Evolutionary conservation across 2,113 vertebrate species (phyloP), one percentile per base, ranked within the genome.

Genomic region (Pycnonotus jocosus): DNA sequence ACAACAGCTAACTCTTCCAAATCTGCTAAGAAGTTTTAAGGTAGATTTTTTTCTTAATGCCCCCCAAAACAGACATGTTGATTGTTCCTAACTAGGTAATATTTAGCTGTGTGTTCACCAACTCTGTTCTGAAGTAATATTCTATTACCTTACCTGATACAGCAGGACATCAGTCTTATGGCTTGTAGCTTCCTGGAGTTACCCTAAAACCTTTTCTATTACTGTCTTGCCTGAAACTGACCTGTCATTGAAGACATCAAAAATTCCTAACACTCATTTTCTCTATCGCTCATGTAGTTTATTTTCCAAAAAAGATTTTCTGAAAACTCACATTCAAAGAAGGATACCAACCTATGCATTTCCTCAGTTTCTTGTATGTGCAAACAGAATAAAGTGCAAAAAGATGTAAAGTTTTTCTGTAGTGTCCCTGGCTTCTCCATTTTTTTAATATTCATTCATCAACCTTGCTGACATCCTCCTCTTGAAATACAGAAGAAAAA

Each of bases 51-150:
- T 1, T 66, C 25, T 62, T 64, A 22, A 73, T 9, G n/a, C n/a
- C 1, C 1, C 1, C 3, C 24, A 58, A 47, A 18, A 4, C 10
- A 47, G 21, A 58, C 2, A 20, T 31, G 6, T 22, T 28, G 18
- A 37, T 17, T 51, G 20, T 30, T 92, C 30, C 45, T 72, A 77
- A 69, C 10, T 47, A 42, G 14, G 40, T 22, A 33, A 48, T 77
- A 72, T 44, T 77, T 86, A 80, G 10, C 18, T 38, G 14, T 2
- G 4, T 47, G 37, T 65, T 83, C 21, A 72, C 1, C 40, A 66
- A 28, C 50, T 74, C 12, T 45, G 17, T 45, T 50, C 56, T 69
- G 56, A 71, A 58, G 16, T 30, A 80, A 42, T 45, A 37, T 47
- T 82, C 20, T 71, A 5, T 60, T 40, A 51, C 8, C 6, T 79